A percentile compares a stretch with the other conserved stretches of the same genome.
Evolutionary conservation across 2,888 invertebrate genomes (phyloP).

Genomic region (Eurytoma californica): DNA sequence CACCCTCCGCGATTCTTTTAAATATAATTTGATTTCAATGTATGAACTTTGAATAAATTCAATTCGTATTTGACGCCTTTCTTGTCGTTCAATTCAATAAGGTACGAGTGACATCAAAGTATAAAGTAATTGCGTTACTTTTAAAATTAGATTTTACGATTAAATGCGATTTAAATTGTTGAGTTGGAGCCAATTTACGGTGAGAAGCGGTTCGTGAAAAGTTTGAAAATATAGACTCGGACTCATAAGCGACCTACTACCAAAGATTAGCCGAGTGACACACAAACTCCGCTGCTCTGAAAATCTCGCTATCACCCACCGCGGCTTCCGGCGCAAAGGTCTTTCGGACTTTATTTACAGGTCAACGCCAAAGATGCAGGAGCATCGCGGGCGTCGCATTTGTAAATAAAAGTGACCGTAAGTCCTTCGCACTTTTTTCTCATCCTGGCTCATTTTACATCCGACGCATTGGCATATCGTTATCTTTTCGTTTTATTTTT

Average conservation of each 20-base stretch:
- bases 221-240: neutral
- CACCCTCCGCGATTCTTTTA: too few species aligned
- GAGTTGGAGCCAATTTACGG: too few species aligned
- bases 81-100: too few species aligned
- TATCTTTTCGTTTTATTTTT: neutral
- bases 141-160: too few species aligned
- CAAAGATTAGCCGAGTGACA: conserved; percentile 7
- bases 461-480: too few species aligned
- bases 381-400: neutral
- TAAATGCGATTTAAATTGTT: too few species aligned
- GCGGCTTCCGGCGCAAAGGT: neutral
- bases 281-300: neutral
- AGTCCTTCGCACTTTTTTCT: conserved; percentile 2
- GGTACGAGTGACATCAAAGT: too few species aligned
- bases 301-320: neutral
- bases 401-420: neutral
- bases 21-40: too few species aligned
- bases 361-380: conserved; percentile 23
- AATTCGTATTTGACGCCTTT: too few species aligned
- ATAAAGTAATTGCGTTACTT: too few species aligned
- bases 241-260: neutral
- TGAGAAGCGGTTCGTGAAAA: neutral
- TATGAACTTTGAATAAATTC: too few species aligned
- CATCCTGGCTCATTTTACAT: too few species aligned
- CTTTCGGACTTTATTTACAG: conserved; percentile 43